phyloP scores from a whole-genome alignment of 1,140 invertebrate species.

The Lutraria rhynchaena region DNA sequence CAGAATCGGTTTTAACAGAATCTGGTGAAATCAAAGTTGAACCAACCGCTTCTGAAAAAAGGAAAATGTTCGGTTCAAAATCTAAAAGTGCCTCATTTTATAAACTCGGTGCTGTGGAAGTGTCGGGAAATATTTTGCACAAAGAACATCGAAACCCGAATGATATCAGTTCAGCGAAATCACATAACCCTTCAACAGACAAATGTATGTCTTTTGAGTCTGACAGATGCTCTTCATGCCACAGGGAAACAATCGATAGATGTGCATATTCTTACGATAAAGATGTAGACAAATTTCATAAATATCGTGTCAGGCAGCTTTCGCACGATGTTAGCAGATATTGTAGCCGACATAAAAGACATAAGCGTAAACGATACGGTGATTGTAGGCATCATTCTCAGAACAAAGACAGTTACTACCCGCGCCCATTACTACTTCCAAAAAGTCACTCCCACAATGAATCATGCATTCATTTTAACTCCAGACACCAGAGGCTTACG shows the following conservation, averaged over 20 bases:
- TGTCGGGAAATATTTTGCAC: too few species aligned
- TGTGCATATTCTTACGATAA: slow-evolving; percentile 9
- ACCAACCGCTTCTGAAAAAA: slow-evolving; percentile 13
- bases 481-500: too few species aligned
- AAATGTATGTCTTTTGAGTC: slow-evolving; percentile 30
- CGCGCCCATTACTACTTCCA: too few species aligned
- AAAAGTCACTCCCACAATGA: too few species aligned
- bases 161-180: too few species aligned
- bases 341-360: slow-evolving; percentile 1
- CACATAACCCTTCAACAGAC: background rate
- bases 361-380: background rate
- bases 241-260: background rate
- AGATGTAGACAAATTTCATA: slow-evolving; percentile 9
- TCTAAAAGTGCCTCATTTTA: slow-evolving; percentile 42
- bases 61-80: slow-evolving; percentile 45
- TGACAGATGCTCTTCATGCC: background rate
- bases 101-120: slow-evolving; percentile 19
- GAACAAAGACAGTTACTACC: too few species aligned
- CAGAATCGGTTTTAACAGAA: background rate
- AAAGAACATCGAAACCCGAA: background rate
- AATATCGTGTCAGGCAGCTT: background rate
- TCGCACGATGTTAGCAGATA: background rate
- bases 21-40: background rate
- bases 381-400: background rate
- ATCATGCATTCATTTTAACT: too few species aligned